phyloP scores from a whole-genome alignment of 2,888 invertebrate species.

The Hipparchia sbordonii region DNA sequence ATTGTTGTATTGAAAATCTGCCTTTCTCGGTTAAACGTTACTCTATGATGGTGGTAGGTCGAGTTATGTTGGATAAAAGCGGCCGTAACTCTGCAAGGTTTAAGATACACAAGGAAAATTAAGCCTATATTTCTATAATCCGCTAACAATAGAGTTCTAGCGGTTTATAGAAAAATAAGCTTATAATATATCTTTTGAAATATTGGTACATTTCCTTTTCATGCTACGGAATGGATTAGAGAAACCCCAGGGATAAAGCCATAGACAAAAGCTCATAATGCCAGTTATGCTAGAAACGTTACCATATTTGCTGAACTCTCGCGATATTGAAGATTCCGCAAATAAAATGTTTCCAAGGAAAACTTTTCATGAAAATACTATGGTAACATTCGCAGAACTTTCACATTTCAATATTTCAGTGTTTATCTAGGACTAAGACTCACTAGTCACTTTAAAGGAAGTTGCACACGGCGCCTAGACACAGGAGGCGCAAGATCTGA shows the following conservation, averaged over 20 bases:
- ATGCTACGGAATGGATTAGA: neutral
- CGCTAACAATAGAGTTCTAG: too few species aligned
- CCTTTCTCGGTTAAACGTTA: too few species aligned
- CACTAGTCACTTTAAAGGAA: neutral
- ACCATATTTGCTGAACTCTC: neutral
- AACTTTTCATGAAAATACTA: constrained; percentile 9
- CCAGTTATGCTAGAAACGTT: neutral
- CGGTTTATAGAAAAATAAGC: too few species aligned
- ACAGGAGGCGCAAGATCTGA: neutral
- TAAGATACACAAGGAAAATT: neutral
- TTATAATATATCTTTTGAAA: too few species aligned
- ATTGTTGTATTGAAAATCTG: too few species aligned
- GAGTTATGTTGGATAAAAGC: neutral
- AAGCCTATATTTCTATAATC: neutral
- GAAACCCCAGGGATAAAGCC: neutral
- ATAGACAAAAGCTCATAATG: neutral
- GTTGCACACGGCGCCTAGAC: neutral
- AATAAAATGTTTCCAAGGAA: neutral
- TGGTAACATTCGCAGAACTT: neutral
- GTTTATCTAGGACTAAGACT: neutral
- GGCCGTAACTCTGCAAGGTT: neutral
- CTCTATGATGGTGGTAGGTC: too few species aligned
- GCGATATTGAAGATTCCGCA: constrained; percentile 1
- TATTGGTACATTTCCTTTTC: neutral
- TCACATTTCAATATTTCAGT: constrained; percentile 7